Percentiles rank a stretch among this genome's conserved stretches.
Conservation (phyloP, 2,888 invertebrate genomes). For the Noctua fimbriata region DNA sequence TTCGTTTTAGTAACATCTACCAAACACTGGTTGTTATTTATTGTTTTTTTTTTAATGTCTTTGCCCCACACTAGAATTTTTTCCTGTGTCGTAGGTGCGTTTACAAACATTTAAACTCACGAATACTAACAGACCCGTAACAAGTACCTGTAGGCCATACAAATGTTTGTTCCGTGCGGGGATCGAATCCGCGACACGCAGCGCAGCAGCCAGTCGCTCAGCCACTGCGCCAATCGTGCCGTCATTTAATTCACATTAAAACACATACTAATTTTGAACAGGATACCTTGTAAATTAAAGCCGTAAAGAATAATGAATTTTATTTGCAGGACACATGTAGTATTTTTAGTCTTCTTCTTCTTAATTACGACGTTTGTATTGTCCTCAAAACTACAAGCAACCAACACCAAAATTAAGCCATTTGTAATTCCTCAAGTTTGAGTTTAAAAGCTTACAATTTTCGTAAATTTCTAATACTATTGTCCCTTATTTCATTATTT, state of each 20-base stretch:
- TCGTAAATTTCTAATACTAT: neutral
- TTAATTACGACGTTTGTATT: neutral
- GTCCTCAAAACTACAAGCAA: too few relatives aligned
- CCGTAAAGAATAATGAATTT: neutral
- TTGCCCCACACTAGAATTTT: too few relatives aligned
- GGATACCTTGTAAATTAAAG: neutral
- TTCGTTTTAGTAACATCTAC: too few relatives aligned
- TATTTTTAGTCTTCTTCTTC: neutral
- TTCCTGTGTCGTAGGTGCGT: too few relatives aligned
- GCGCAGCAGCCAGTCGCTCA: too few relatives aligned
- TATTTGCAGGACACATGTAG: neutral
- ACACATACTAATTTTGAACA: neutral
- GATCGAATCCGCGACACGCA: too few relatives aligned
- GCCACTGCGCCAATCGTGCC: too few relatives aligned
- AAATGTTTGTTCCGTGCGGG: too few relatives aligned
- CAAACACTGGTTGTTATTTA: neutral
- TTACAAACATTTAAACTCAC: too few relatives aligned
- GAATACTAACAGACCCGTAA: too few relatives aligned
- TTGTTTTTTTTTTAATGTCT: neutral
- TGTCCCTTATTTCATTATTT: slow-evolving; percentile 26
- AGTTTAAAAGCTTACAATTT: neutral
- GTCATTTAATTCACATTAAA: neutral
- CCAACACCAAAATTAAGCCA: neutral
- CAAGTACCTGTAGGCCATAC: too few relatives aligned
- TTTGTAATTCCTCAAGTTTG: neutral